Evolutionary conservation across 1,140 invertebrate genomes (phyloP).

Genomic region (Drosophila repleta): DNA sequence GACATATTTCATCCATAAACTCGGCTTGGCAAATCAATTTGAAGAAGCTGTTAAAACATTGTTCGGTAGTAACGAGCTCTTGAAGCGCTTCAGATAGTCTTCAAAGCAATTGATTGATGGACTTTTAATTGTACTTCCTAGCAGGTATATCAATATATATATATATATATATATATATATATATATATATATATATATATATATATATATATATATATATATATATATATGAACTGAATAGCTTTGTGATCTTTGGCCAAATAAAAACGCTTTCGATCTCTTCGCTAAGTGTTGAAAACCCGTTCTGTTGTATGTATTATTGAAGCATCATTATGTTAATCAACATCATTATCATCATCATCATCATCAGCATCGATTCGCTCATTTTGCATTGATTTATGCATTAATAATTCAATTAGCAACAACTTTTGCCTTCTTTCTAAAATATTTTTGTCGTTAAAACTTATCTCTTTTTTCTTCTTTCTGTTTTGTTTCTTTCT

Average conservation of each 20-base stretch:
- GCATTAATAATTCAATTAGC: constrained; percentile 73
- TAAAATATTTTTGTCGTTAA: background rate
- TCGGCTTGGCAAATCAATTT: background rate
- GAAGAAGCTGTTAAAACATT: constrained; percentile 21
- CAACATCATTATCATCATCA: constrained; percentile 8
- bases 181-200: background rate
- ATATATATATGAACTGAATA: constrained; percentile 9
- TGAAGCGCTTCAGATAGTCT: background rate
- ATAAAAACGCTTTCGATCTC: constrained; percentile 15
- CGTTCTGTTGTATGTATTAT: constrained; percentile 5
- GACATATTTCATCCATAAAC: background rate
- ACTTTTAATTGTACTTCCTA: constrained; percentile 38
- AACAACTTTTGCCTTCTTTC: constrained; percentile 21
- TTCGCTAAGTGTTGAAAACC: background rate
- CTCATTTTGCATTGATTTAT: constrained; percentile 64
- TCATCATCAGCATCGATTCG: constrained; percentile 9
- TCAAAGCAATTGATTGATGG: constrained; percentile 39
- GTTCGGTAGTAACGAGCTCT: constrained; percentile 14
- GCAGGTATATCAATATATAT: background rate
- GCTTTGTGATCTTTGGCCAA: constrained; percentile 10
- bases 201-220: background rate
- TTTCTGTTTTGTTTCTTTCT: constrained; percentile 7
- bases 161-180: background rate
- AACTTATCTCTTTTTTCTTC: background rate
- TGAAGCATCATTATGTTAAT: constrained; percentile 19